Conservation (phyloP, 2,888 invertebrate species). For the Therioaphis trifolii region DNA sequence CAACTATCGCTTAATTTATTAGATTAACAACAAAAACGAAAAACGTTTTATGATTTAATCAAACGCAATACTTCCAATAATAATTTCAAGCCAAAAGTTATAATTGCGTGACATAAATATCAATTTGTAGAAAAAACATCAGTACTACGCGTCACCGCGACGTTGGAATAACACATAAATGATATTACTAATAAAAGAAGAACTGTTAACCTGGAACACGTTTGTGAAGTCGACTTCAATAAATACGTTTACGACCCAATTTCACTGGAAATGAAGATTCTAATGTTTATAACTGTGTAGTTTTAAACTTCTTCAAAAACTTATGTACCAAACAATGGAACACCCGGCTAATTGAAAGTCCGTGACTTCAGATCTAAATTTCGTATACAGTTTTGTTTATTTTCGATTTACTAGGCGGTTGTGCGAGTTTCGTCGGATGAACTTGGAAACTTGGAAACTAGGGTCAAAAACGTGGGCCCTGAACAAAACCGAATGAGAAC, state of each 20-base stretch:
- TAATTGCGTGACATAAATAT: no score
- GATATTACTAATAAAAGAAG: not conserved
- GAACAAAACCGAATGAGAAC: not conserved
- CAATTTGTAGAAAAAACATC: not conserved
- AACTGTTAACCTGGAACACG: not conserved
- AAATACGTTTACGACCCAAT: not conserved
- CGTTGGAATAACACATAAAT: not conserved
- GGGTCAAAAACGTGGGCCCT: conserved; percentile 22
- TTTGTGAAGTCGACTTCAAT: not conserved
- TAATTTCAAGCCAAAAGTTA: not conserved
- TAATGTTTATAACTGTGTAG: not conserved
- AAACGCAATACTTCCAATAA: not conserved
- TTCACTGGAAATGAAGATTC: not conserved
- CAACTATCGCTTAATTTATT: not conserved
- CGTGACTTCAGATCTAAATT: conserved; percentile 46
- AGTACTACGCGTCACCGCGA: not conserved
- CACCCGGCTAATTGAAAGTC: conserved; percentile 9
- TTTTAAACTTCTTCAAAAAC: not conserved
- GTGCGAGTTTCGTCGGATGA: conserved; percentile 29
- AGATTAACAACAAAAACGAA: not conserved
- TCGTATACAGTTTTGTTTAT: conserved; percentile 34
- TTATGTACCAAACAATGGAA: conserved; percentile 18
- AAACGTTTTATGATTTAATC: not conserved
- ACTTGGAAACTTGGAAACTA: conserved; percentile 38
- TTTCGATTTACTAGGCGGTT: conserved; percentile 29